These are phyloP conservation scores for Ophthalmolycus amberensis DNA, from an alignment of 2,113 vertebrate genomes.

Conservation along the genomic window DNA sequence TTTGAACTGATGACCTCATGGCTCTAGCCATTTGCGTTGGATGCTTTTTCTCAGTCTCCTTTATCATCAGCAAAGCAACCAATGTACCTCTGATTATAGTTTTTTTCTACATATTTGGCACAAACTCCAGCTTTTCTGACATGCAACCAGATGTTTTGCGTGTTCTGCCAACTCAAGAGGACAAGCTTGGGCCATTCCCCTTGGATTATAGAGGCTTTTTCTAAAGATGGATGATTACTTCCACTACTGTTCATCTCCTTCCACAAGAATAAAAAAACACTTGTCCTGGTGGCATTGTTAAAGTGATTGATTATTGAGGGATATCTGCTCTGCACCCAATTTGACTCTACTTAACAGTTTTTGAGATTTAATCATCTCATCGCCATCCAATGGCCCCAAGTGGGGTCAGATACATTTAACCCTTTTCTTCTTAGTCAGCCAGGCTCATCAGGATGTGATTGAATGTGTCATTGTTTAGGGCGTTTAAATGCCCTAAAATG, in stretches of 20 bases:
- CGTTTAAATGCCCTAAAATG: neutral
- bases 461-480: slow-evolving; percentile 33
- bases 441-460: slow-evolving; percentile 19
- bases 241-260: slow-evolving; percentile 6
- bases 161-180: slow-evolving; percentile 13
- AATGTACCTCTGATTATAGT: neutral
- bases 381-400: slow-evolving; percentile 11
- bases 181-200: neutral
- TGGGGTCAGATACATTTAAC: slow-evolving; percentile 23
- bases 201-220: slow-evolving; percentile 35
- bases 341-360: slow-evolving; percentile 50
- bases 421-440: slow-evolving; percentile 34
- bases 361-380: slow-evolving; percentile 52
- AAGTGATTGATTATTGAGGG: slow-evolving; percentile 28
- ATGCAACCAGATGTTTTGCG: slow-evolving; percentile 21
- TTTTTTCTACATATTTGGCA: neutral
- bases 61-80: neutral
- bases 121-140: neutral
- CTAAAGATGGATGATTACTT: slow-evolving; percentile 23
- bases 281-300: slow-evolving; percentile 13
- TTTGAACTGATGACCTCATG: neutral
- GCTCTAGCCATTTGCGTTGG: neutral
- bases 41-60: neutral
- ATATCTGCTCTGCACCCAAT: slow-evolving; percentile 30
- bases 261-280: neutral